These are phyloP conservation scores for Oligia fasciuncula DNA, from an alignment of 2,888 invertebrate species.

Conservation along the genomic window DNA sequence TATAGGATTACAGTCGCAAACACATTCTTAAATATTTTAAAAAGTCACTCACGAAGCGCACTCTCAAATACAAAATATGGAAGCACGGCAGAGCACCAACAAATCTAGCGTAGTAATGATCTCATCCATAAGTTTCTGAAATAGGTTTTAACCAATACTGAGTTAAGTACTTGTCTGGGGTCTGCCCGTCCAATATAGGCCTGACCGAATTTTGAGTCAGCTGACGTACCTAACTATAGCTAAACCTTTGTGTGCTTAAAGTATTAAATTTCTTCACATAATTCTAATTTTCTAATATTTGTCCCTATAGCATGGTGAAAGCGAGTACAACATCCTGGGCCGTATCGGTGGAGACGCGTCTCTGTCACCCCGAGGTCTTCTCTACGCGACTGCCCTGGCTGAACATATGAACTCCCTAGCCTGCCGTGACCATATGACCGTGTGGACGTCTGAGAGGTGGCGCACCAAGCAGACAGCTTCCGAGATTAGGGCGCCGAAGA, in stretches of 20 bases:
- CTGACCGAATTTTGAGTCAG: not conserved
- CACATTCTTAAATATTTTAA: not conserved
- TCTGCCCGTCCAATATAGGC: not conserved
- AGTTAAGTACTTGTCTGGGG: too few relatives aligned
- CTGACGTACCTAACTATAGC: not conserved
- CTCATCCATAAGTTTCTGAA: too few relatives aligned
- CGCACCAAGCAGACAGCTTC: constrained; percentile 97
- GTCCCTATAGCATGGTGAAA: constrained; percentile 95
- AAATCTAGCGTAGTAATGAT: not conserved
- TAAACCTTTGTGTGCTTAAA: not conserved
- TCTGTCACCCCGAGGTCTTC: constrained; percentile 94
- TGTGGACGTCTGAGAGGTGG: constrained; percentile 97
- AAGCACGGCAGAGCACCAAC: not conserved
- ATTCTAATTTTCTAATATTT: constrained; percentile 23
- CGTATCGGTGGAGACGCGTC: constrained; percentile 97
- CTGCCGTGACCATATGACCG: constrained; percentile 93
- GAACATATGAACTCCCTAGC: constrained; percentile 91
- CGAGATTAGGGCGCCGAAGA: constrained; percentile 94
- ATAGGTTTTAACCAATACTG: too few relatives aligned
- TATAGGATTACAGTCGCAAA: not conserved
- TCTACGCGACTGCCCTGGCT: constrained; percentile 94
- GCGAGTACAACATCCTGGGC: constrained; percentile 96
- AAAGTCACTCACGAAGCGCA: not conserved
- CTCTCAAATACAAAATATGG: not conserved
- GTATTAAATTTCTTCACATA: not conserved